Percentiles rank a stretch among this genome's conserved stretches.
Evolutionary conservation across 2,888 invertebrate species (phyloP).

Genomic region (Papilio elwesi): DNA sequence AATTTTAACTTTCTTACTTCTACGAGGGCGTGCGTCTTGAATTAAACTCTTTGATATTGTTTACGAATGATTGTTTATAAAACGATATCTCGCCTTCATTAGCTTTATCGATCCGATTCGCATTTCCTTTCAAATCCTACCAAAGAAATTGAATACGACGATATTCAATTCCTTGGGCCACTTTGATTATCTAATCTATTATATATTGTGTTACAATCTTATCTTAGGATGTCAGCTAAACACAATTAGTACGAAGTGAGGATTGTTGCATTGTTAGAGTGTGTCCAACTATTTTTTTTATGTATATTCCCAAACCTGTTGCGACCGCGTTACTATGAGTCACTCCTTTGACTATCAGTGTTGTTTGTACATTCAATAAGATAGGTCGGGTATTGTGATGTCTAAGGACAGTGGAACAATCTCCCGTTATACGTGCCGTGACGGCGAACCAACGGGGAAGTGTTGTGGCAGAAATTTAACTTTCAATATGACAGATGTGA

Average conservation of each 20-base stretch:
- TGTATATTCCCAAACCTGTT: conserved; percentile 47
- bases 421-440: conserved; percentile 30
- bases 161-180: conserved; percentile 66
- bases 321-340: conserved; percentile 44
- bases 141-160: conserved; percentile 19
- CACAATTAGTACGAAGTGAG: conserved; percentile 35
- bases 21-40: too few species aligned
- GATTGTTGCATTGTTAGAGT: conserved; percentile 7
- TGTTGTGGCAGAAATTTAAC: conserved; percentile 61
- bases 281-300: conserved; percentile 40
- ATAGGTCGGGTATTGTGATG: conserved; percentile 38
- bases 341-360: conserved; percentile 46
- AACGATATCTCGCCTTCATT: conserved; percentile 18
- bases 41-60: neutral
- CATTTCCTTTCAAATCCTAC: conserved; percentile 22
- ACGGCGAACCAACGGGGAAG: conserved; percentile 53
- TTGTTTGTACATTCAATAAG: conserved; percentile 47
- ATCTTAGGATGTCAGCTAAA: conserved; percentile 32
- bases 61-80: conserved; percentile 21
- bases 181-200: conserved; percentile 67
- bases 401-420: conserved; percentile 37
- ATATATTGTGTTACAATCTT: conserved; percentile 50
- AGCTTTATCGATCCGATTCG: conserved; percentile 12
- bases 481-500: conserved; percentile 57
- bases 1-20: too few species aligned